These are phyloP conservation scores for Unio pictorum DNA, from an alignment of 2,888 invertebrate genomes.

Conservation along the genomic window DNA sequence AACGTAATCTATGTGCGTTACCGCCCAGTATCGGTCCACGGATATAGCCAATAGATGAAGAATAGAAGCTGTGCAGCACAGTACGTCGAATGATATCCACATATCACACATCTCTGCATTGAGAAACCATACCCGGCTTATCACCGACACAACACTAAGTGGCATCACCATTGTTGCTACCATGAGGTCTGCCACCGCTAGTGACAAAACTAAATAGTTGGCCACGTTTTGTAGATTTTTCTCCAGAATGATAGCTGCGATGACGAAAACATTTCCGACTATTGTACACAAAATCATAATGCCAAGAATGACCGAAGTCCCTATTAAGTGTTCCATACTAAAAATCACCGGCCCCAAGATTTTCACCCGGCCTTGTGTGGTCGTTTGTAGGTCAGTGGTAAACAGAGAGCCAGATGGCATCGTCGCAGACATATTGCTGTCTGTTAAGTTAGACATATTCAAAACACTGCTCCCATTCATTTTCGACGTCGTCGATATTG, in stretches of 20 bases:
- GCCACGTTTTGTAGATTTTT: slow-evolving; percentile 94
- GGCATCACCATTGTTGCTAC: slow-evolving; percentile 89
- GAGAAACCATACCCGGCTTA: slow-evolving; percentile 80
- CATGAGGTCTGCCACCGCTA: slow-evolving; percentile 97
- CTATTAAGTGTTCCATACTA: slow-evolving; percentile 39
- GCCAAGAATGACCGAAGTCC: slow-evolving; percentile 73
- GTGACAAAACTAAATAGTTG: slow-evolving; percentile 95
- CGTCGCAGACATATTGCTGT: no score
- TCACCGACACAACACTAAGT: slow-evolving; percentile 68
- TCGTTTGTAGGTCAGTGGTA: no score
- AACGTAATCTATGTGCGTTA: slow-evolving; percentile 97
- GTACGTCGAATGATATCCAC: slow-evolving; percentile 98
- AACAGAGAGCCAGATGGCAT: no score
- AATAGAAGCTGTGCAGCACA: slow-evolving; percentile 97
- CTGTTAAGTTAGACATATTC: no score
- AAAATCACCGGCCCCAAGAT: slow-evolving; percentile 28
- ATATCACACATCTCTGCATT: slow-evolving; percentile 92
- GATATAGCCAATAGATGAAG: slow-evolving; percentile 97
- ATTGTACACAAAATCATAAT: slow-evolving; percentile 94
- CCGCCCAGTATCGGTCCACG: slow-evolving; percentile 98
- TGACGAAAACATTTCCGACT: slow-evolving; percentile 98
- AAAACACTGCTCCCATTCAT: no score
- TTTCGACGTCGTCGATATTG: no score
- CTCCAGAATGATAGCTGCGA: slow-evolving; percentile 95
- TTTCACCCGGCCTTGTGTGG: no score